phyloP scores from a whole-genome alignment of 1,140 invertebrate genomes.

The Hydropsyche tenuis region DNA sequence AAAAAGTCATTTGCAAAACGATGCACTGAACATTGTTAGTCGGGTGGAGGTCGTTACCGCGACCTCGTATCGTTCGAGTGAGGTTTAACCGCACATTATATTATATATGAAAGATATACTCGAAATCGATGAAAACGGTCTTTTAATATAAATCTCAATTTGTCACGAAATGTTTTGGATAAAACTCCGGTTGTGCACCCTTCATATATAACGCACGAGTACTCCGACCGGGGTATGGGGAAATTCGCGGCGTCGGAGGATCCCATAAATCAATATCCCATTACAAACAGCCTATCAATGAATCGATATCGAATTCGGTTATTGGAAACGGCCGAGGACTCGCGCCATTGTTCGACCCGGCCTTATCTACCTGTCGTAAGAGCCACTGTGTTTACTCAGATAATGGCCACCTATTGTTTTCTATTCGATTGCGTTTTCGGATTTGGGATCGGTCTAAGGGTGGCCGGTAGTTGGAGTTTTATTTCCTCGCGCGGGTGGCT shows the following conservation, averaged over 20 bases:
- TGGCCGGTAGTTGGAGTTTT: no score
- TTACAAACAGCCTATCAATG: constrained; percentile 48
- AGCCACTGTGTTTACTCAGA: no score
- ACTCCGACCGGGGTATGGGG: constrained; percentile 1
- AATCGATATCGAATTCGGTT: constrained; percentile 51
- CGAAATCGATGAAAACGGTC: no score
- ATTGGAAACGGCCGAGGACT: constrained; percentile 46
- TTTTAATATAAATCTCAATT: no score
- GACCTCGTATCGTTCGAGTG: constrained; percentile 24
- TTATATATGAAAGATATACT: no score
- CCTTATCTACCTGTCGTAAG: constrained; percentile 43
- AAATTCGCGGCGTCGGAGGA: constrained; percentile 4
- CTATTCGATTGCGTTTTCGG: no score
- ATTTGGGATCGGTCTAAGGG: no score
- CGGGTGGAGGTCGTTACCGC: neutral
- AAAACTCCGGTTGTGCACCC: no score
- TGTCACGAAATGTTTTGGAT: no score
- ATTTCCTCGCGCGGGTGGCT: neutral
- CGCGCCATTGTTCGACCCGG: constrained; percentile 39
- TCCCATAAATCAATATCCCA: constrained; percentile 50
- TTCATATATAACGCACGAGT: no score
- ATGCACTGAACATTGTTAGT: constrained; percentile 4
- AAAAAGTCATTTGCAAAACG: constrained; percentile 1
- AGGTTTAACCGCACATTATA: constrained; percentile 29
- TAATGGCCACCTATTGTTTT: no score